Conservation (phyloP, 2,797 vertebrate genomes). For the Aplochiton taeniatus region DNA sequence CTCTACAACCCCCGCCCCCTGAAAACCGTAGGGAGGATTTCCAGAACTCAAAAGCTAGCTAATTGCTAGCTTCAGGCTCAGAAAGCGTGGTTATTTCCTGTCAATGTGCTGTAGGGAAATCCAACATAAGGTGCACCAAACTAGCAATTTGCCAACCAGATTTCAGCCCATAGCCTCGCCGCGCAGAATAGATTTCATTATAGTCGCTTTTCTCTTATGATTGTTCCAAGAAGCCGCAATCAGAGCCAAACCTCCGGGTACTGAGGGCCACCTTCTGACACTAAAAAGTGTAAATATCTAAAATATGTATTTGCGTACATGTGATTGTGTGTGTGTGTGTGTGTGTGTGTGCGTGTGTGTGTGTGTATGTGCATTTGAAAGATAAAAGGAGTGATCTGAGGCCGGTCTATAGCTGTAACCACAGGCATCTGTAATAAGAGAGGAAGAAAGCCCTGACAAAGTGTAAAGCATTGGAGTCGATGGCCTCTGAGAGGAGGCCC, state of each 20-base stretch:
- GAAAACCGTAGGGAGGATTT: slow-evolving; percentile 46
- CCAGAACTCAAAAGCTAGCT: slow-evolving; percentile 52
- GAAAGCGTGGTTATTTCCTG: slow-evolving; percentile 56
- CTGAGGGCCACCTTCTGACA: slow-evolving; percentile 20
- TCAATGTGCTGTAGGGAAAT: slow-evolving; percentile 56
- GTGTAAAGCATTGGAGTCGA: slow-evolving; percentile 23
- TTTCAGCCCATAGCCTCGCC: slow-evolving; percentile 58
- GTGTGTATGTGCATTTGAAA: slow-evolving; percentile 19
- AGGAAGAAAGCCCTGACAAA: slow-evolving; percentile 28
- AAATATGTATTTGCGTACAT: slow-evolving; percentile 5
- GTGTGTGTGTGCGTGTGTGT: slow-evolving; percentile 9
- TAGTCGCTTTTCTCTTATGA: slow-evolving; percentile 58
- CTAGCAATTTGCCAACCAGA: slow-evolving; percentile 59
- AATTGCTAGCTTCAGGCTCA: slow-evolving; percentile 67
- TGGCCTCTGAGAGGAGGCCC: slow-evolving; percentile 47
- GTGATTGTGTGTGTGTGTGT: slow-evolving; percentile 3
- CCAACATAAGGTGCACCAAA: slow-evolving; percentile 68
- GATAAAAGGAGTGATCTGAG: neutral
- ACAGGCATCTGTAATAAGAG: slow-evolving; percentile 27
- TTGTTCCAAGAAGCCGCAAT: slow-evolving; percentile 49
- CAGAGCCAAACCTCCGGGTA: slow-evolving; percentile 39
- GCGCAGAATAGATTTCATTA: slow-evolving; percentile 41
- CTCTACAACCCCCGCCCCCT: neutral
- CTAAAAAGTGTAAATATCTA: slow-evolving; percentile 10
- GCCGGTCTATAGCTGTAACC: slow-evolving; percentile 5